Evolutionary conservation across 2,113 vertebrate species (phyloP).

Genomic region (Gambusia affinis): DNA sequence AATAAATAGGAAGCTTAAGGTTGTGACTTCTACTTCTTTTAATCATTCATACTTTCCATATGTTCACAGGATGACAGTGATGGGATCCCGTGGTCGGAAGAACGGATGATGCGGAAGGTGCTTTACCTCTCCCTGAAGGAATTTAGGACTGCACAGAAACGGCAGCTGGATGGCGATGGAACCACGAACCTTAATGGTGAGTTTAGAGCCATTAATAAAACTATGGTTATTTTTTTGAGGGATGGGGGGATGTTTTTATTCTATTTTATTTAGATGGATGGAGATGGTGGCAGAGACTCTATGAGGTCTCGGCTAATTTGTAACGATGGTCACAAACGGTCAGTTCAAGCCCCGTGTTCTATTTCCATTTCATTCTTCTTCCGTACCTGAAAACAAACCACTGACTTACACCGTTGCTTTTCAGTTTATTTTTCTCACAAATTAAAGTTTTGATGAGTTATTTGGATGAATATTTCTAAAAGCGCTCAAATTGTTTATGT

Average conservation of each 20-base stretch:
- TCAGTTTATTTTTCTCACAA: background rate
- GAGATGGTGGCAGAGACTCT: background rate
- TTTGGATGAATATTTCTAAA: too few relatives aligned
- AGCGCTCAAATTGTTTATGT: too few relatives aligned
- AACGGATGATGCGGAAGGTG: conserved; percentile 97
- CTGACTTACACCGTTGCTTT: background rate
- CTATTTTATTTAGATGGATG: background rate
- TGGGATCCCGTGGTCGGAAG: conserved; percentile 99
- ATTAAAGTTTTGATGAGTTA: background rate
- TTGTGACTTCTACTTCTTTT: background rate
- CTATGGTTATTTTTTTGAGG: background rate
- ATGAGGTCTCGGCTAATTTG: background rate
- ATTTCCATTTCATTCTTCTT: too few relatives aligned
- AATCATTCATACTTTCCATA: conserved; percentile 10
- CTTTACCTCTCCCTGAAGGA: conserved; percentile 99
- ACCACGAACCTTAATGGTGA: conserved; percentile 89
- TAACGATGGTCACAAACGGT: background rate
- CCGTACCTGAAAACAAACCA: background rate
- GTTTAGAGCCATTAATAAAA: conserved; percentile 36
- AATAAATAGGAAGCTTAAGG: background rate
- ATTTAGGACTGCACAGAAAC: conserved; percentile 97
- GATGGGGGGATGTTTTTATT: background rate
- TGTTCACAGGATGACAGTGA: conserved; percentile 93
- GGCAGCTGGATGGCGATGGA: conserved; percentile 89
- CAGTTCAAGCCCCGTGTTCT: too few relatives aligned